Conservation (phyloP, 1,140 invertebrate species). For the Heliconius hewitsoni region DNA sequence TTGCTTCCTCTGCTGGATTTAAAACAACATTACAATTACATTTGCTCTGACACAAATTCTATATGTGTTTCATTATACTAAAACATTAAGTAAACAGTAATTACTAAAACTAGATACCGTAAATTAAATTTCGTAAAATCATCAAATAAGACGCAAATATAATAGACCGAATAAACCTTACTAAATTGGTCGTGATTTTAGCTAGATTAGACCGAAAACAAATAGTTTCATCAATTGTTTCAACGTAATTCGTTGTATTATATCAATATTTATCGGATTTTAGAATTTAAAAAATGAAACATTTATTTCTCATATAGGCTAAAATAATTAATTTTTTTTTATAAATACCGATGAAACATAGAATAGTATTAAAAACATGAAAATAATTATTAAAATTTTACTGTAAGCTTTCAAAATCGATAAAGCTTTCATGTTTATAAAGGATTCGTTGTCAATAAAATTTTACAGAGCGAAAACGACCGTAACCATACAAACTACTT, state of each 20-base stretch:
- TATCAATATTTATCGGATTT: neutral
- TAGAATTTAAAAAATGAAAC: neutral
- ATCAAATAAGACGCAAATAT: neutral
- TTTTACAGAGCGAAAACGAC: neutral
- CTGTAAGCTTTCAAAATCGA: neutral
- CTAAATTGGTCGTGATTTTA: neutral
- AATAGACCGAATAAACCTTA: neutral
- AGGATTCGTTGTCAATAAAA: no score
- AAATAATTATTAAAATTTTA: no score
- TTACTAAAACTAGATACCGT: neutral
- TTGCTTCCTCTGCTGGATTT: constrained; percentile 49
- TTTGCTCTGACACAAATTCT: neutral
- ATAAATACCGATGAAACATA: no score
- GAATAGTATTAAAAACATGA: no score
- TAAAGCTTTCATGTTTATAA: neutral
- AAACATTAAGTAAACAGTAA: neutral
- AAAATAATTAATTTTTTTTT: neutral
- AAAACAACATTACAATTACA: neutral
- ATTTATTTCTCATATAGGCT: neutral
- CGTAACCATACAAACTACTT: neutral
- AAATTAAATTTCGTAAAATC: neutral
- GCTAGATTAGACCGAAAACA: constrained; percentile 3
- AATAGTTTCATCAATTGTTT: neutral
- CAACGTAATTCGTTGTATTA: neutral
- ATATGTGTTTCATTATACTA: neutral